These are phyloP conservation scores for Nesidiocoris tenuis DNA, from an alignment of 2,888 invertebrate genomes.

Conservation along the genomic window DNA sequence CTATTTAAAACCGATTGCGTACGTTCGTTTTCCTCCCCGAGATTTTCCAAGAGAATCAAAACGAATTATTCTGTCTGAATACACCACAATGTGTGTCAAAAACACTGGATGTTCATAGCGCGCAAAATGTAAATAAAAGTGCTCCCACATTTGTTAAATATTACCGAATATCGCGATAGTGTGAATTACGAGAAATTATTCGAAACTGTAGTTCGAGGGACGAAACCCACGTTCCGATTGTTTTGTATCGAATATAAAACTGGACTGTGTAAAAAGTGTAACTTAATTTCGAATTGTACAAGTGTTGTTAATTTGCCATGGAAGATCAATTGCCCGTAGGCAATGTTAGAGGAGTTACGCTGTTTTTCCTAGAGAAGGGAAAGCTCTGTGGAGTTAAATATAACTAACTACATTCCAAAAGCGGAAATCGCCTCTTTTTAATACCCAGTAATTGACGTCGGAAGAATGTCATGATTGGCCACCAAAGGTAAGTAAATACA, in stretches of 20 bases:
- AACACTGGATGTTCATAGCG: slow-evolving; percentile 38
- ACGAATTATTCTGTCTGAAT: slow-evolving; percentile 48
- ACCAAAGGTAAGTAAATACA: too few relatives aligned
- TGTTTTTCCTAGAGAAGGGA: slow-evolving; percentile 20
- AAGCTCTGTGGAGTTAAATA: slow-evolving; percentile 35
- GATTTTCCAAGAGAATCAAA: slow-evolving; percentile 38
- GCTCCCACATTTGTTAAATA: slow-evolving; percentile 19
- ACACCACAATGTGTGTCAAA: slow-evolving; percentile 48
- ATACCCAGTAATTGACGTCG: too few relatives aligned
- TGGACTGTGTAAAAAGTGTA: slow-evolving; percentile 29
- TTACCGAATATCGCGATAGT: slow-evolving; percentile 4
- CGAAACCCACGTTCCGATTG: slow-evolving; percentile 3
- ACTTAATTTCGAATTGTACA: slow-evolving; percentile 29
- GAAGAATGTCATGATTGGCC: too few relatives aligned
- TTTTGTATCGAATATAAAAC: slow-evolving; percentile 16
- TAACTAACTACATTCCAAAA: slow-evolving; percentile 37
- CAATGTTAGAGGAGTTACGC: slow-evolving; percentile 15
- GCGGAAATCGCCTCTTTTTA: neutral
- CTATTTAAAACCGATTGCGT: slow-evolving; percentile 24
- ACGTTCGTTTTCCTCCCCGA: slow-evolving; percentile 24
- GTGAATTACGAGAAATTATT: slow-evolving; percentile 20
- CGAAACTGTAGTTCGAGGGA: neutral
- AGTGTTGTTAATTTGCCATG: slow-evolving; percentile 29
- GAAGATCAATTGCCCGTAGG: neutral
- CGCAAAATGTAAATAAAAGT: slow-evolving; percentile 27